These are phyloP conservation scores for Drosophila sproati DNA, from an alignment of 1,140 invertebrate genomes.

Conservation along the genomic window DNA sequence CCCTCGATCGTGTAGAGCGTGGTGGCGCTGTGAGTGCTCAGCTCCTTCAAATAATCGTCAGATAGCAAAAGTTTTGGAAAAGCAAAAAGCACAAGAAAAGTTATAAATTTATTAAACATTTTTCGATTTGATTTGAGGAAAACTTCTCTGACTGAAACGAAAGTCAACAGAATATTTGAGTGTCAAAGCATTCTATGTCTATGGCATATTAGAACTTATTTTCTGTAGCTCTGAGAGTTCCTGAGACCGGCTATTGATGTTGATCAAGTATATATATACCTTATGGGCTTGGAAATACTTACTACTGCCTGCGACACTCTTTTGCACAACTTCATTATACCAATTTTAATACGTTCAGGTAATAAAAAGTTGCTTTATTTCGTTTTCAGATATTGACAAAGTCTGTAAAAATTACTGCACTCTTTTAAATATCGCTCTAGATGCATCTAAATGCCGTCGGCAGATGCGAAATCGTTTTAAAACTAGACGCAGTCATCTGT, in stretches of 20 bases:
- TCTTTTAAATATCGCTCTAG: not conserved
- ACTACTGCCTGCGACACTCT: too few relatives aligned
- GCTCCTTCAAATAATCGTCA: not conserved
- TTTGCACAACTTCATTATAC: too few relatives aligned
- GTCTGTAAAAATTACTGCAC: too few relatives aligned
- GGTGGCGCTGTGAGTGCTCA: not conserved
- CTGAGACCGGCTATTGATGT: too few relatives aligned
- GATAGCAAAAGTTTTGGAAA: not conserved
- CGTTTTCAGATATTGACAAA: too few relatives aligned
- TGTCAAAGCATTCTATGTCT: too few relatives aligned
- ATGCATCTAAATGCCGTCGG: not conserved
- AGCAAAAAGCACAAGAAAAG: conserved; percentile 4
- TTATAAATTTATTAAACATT: conserved; percentile 50
- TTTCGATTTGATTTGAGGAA: conserved; percentile 13
- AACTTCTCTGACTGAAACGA: not conserved
- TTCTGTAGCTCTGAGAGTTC: too few relatives aligned
- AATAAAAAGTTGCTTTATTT: too few relatives aligned
- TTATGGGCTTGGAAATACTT: too few relatives aligned
- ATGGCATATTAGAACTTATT: too few relatives aligned
- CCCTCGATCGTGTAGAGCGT: conserved; percentile 88
- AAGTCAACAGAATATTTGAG: not conserved
- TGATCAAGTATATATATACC: too few relatives aligned
- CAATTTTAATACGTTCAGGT: too few relatives aligned
- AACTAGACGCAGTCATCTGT: not conserved
- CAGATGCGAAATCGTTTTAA: not conserved